A percentile compares a stretch with the other conserved stretches of the same genome.
Evolutionary conservation across 2,113 vertebrate species (phyloP).

Genomic region (Calypte anna): DNA sequence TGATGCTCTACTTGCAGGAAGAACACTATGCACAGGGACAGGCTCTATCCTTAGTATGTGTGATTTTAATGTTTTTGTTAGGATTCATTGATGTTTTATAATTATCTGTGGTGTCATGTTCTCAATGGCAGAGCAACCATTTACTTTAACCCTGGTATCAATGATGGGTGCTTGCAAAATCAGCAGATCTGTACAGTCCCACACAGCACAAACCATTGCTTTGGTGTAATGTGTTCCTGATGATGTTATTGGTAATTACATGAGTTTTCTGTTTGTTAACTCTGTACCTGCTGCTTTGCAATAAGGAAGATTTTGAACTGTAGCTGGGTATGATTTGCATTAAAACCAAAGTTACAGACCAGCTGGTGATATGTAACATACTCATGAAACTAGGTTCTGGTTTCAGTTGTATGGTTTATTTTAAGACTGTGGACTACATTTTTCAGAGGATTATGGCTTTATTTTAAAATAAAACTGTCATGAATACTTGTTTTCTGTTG

Average conservation of each 20-base stretch:
- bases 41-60: neutral
- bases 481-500: neutral
- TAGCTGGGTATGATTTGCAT: neutral
- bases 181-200: neutral
- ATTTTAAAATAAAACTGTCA: neutral
- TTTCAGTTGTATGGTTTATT: neutral
- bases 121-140: neutral
- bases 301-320: neutral
- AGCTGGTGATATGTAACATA: neutral
- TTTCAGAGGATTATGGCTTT: neutral
- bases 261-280: neutral
- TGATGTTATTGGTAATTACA: fast-evolving
- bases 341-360: neutral
- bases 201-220: neutral
- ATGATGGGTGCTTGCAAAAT: neutral
- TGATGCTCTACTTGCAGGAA: neutral
- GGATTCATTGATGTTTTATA: neutral
- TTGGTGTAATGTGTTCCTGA: neutral
- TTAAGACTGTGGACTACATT: neutral
- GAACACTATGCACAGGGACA: neutral
- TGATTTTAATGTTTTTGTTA: neutral
- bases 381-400: neutral
- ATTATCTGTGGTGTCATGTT: neutral
- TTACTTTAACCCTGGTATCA: neutral
- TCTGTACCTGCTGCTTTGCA: neutral